A percentile compares a stretch with the other conserved stretches of the same genome.
Evolutionary conservation across 2,888 invertebrate genomes (phyloP).

Genomic region (Synanthedon myopaeformis): DNA sequence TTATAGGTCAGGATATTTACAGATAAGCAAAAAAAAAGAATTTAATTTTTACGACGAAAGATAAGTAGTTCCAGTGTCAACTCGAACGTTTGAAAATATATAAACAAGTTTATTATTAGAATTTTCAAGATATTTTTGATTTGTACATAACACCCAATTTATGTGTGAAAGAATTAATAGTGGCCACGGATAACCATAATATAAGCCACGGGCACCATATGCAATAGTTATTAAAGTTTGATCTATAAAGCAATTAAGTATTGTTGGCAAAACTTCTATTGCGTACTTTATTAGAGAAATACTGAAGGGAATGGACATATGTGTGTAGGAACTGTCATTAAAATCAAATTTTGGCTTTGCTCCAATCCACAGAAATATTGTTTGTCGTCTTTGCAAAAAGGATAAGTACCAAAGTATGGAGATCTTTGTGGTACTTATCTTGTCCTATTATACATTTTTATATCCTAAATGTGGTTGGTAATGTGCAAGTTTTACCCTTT

Average conservation of each 20-base stretch:
- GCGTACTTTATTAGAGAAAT: conserved; percentile 14
- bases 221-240: no score
- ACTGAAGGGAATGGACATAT: conserved; percentile 37
- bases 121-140: no score
- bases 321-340: conserved; percentile 62
- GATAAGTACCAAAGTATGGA: conserved; percentile 30
- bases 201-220: no score
- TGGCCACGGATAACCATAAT: no score
- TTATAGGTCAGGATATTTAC: conserved; percentile 32
- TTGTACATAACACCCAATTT: no score
- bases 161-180: no score
- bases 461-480: not conserved
- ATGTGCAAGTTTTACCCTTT: not conserved
- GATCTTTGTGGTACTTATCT: conserved; percentile 24
- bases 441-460: conserved; percentile 5
- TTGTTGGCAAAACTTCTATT: conserved; percentile 7
- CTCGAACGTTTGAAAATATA: not conserved
- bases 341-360: conserved; percentile 58
- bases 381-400: conserved; percentile 52
- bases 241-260: no score
- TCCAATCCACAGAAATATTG: conserved; percentile 57
- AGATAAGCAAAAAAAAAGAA: conserved; percentile 5
- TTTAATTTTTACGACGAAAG: conserved; percentile 1
- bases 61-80: not conserved
- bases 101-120: not conserved